These are phyloP conservation scores for Catagonus wagneri DNA, from an alignment of 2,113 vertebrate genomes.

Conservation along the genomic window DNA sequence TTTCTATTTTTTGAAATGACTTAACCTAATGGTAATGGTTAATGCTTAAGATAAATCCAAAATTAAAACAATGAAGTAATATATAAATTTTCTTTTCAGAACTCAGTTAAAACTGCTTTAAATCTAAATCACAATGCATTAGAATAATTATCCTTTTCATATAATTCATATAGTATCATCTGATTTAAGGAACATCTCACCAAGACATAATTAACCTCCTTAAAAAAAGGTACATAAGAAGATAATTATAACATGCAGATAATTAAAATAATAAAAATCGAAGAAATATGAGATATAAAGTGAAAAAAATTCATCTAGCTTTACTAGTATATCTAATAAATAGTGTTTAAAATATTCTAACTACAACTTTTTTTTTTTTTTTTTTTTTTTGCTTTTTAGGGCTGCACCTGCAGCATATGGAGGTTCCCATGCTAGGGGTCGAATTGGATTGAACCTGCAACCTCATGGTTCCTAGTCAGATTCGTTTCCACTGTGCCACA, in stretches of 20 bases:
- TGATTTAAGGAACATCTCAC: slow-evolving; percentile 28
- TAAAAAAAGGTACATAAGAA: neutral
- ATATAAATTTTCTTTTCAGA: slow-evolving; percentile 24
- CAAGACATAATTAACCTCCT: slow-evolving; percentile 50
- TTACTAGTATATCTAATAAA: neutral
- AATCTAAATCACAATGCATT: slow-evolving; percentile 38
- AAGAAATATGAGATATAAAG: slow-evolving; percentile 3
- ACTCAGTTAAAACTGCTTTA: slow-evolving; percentile 53
- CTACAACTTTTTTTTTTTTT: slow-evolving; percentile 29
- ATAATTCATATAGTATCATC: slow-evolving; percentile 24
- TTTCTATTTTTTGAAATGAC: neutral
- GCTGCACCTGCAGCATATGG: no score
- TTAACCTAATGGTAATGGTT: neutral
- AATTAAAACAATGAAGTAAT: slow-evolving; percentile 49
- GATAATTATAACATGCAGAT: slow-evolving; percentile 45
- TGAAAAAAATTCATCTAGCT: slow-evolving; percentile 38
- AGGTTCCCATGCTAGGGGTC: no score
- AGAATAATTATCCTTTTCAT: slow-evolving; percentile 52
- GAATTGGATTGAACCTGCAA: no score
- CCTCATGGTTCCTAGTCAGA: no score
- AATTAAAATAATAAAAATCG: slow-evolving; percentile 68
- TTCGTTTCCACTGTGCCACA: no score
- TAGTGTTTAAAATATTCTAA: slow-evolving; percentile 36
- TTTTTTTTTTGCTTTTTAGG: no score
- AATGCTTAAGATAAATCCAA: slow-evolving; percentile 30